Evolutionary conservation across 2,888 invertebrate species (phyloP).

Genomic region (Drosophila picticornis): DNA sequence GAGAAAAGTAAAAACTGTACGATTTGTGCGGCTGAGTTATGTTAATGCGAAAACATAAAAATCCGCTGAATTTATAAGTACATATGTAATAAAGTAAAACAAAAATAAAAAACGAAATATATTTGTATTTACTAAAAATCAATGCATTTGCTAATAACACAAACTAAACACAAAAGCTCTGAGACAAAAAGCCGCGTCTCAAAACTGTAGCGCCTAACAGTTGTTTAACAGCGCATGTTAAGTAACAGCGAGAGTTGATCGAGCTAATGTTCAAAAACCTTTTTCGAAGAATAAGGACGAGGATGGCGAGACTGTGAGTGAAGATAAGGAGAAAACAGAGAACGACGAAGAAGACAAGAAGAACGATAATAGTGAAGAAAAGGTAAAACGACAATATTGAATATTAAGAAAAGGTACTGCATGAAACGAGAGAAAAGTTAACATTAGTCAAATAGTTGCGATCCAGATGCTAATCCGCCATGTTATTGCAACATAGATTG

Average conservation of each 20-base stretch:
- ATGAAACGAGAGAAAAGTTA: conserved; percentile 47
- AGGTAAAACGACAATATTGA: conserved; percentile 48
- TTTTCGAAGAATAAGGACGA: conserved; percentile 54
- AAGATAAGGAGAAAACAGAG: conserved; percentile 48
- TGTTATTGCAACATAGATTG: conserved; percentile 43
- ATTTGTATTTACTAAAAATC: conserved; percentile 76
- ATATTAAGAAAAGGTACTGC: conserved; percentile 18
- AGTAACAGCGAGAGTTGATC: conserved; percentile 21
- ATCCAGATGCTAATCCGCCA: conserved; percentile 50
- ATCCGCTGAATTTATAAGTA: conserved; percentile 66
- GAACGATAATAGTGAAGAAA: conserved; percentile 58
- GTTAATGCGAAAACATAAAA: conserved; percentile 80
- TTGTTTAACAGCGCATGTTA: conserved; percentile 53
- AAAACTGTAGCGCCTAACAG: conserved; percentile 9
- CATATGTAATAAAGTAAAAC: conserved; percentile 51
- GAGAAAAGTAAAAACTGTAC: conserved; percentile 46
- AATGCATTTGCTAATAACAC: conserved; percentile 55
- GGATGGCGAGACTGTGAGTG: conserved; percentile 39
- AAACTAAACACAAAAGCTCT: conserved; percentile 22
- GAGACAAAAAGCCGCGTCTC: conserved; percentile 3
- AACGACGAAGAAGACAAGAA: conserved; percentile 37
- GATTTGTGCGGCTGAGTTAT: conserved; percentile 73
- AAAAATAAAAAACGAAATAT: conserved; percentile 57
- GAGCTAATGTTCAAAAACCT: conserved; percentile 24
- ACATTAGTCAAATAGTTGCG: conserved; percentile 41